A percentile compares a stretch with the other conserved stretches of the same genome.
These are phyloP conservation scores for Clepsis dumicolana DNA, from an alignment of 2,888 invertebrate species.

Conservation along the genomic window DNA sequence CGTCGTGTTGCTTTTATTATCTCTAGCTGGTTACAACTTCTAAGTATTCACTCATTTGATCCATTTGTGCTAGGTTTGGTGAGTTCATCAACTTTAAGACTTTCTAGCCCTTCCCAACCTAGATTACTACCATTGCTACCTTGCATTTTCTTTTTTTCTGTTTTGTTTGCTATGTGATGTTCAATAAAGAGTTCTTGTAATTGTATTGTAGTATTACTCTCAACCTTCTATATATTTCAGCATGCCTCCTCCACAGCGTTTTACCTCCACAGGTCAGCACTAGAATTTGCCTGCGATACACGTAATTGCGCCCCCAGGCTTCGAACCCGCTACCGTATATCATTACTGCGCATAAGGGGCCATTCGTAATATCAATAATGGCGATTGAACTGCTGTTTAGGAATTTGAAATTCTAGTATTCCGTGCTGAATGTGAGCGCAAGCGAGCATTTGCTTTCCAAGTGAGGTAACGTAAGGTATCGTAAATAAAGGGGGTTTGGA, in stretches of 20 bases:
- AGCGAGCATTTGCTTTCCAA: background rate
- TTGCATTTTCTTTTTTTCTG: too few relatives aligned
- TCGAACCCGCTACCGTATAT: slow-evolving; percentile 54
- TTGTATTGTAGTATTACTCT: too few relatives aligned
- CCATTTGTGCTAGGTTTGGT: too few relatives aligned
- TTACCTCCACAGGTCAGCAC: slow-evolving; percentile 53
- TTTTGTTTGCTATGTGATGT: too few relatives aligned
- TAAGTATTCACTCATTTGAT: too few relatives aligned
- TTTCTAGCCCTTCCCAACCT: too few relatives aligned
- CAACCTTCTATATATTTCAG: too few relatives aligned
- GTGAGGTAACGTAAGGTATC: background rate
- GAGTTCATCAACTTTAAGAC: too few relatives aligned
- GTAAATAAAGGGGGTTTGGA: background rate
- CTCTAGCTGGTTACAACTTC: too few relatives aligned
- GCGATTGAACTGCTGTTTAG: slow-evolving; percentile 38
- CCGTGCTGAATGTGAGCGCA: background rate
- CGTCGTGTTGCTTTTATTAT: too few relatives aligned
- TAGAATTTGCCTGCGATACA: slow-evolving; percentile 66
- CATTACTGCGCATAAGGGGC: slow-evolving; percentile 48
- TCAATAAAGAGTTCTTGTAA: too few relatives aligned
- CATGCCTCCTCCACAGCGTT: slow-evolving; percentile 18
- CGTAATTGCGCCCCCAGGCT: slow-evolving; percentile 63
- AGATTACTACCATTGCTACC: too few relatives aligned
- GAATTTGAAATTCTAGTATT: slow-evolving; percentile 42
- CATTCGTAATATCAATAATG: slow-evolving; percentile 44